Evolutionary conservation across 2,888 invertebrate genomes (phyloP).

Genomic region (Cetonia aurata): DNA sequence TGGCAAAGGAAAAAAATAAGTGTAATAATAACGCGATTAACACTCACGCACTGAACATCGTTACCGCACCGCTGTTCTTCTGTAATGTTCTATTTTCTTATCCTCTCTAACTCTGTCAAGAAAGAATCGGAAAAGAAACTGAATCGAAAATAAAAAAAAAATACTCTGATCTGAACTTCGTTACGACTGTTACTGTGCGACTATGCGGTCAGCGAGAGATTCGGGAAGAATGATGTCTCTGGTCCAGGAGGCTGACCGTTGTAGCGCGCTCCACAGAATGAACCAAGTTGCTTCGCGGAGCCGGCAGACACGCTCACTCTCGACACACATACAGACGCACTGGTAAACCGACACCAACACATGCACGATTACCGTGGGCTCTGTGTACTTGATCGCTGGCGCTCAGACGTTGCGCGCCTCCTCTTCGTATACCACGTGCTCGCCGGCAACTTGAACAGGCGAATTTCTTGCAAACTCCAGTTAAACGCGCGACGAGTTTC

Average conservation of each 20-base stretch:
- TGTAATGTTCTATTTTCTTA: not conserved
- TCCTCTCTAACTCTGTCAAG: not conserved
- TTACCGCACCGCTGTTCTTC: constrained; percentile 30
- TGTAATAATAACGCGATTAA: constrained; percentile 14
- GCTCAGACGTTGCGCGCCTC: constrained; percentile 30
- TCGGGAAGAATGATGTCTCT: constrained; percentile 41
- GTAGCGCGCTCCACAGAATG: constrained; percentile 54
- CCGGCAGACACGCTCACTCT: constrained; percentile 34
- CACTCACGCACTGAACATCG: constrained; percentile 51
- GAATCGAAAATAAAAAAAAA: constrained; percentile 39
- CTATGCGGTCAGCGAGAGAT: constrained; percentile 34
- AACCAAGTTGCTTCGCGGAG: constrained; percentile 40
- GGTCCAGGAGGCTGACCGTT: constrained; percentile 51
- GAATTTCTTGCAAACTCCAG: constrained; percentile 33
- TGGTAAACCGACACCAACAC: constrained; percentile 25
- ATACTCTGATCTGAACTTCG: constrained; percentile 26
- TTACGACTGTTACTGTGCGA: constrained; percentile 27
- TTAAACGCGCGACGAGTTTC: constrained; percentile 9
- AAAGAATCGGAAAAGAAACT: constrained; percentile 25
- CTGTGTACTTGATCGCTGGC: constrained; percentile 5
- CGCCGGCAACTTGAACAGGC: constrained; percentile 10
- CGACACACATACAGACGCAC: constrained; percentile 31
- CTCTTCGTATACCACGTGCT: constrained; percentile 35
- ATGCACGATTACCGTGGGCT: constrained; percentile 7
- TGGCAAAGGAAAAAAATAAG: constrained; percentile 23